Base-by-base conservation (phyloP, 2,888 invertebrate species). In the Melipona beecheii region DNA sequence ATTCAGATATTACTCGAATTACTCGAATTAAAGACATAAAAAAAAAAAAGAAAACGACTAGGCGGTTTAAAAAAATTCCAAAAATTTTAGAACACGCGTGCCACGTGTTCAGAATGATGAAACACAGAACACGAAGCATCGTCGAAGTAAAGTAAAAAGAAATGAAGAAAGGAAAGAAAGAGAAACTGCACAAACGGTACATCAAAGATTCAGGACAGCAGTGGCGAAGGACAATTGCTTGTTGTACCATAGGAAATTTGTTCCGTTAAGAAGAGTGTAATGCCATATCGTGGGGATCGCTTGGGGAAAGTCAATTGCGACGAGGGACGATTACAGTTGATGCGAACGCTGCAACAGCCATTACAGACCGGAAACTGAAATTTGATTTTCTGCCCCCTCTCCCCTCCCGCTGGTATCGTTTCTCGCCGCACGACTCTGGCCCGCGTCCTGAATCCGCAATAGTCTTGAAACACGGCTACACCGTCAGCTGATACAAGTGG, bases 401-500 rank as follows among this genome's bases (percentile, higher is more conserved):
- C 9, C 9, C 36, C 36, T 9, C 11, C 43, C 43, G 1, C 27
- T 24, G n/a, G 76, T 84, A 79, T 85, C 70, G 83, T 74, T 74
- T 66, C 71, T 73, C 84, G 75, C 70, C 62, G 73, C 69, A 50
- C 50, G 72, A 65, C 73, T 65, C 71, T 43, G 68, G 27, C 58
- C 68, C 84, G 84, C 75, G 84, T 50, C 78, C 84, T 72, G 85
- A 84, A 85, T 85, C 70, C 81, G 64, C 84, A 84, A 84, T 85
- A 31, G 75, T 73, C 78, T 62, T 2, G 70, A 43, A 84, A 77
- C 73, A 66, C 72, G 31, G 75, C 71, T 79, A 76, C 83, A 76
- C 74, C 84, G 84, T 81, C 85, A 84, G 84, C 85, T 78, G 85
- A 84, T 84, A 75, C 75, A 81, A 85, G 85, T 84, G 81, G 73